Evolutionary conservation across 2,888 invertebrate genomes (phyloP), one percentile per base, ranked within the genome.

Genomic region (Hyalella azteca): DNA sequence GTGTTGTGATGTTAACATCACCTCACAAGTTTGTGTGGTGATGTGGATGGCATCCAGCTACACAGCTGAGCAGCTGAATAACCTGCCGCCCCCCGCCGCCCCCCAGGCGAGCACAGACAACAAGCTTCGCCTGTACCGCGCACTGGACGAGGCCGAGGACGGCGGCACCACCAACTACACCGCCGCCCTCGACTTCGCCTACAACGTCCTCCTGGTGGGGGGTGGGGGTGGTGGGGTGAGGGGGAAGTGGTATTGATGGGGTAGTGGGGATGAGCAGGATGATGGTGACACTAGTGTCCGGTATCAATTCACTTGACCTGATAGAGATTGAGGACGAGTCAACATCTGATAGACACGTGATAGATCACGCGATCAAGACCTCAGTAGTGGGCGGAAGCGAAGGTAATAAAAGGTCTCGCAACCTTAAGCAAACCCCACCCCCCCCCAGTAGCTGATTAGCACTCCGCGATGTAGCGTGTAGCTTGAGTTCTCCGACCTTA

Each of bases 141-240:
- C 86, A 41, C 87, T 89, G 32, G 88, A 88, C 81, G 78, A 84
- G 0, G 83, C 89, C n/a, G 80, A 85, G 77, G 89, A 89, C 73
- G 85, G 86, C 29, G 86, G 88, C 26, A 88, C 88, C 86, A 89
- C 89, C 19, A 88, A 88, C 83, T 89, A 88, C 82, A 85, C 87
- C 7, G 85, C 82, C 9, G 90, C 88, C 0, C 85, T 90, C 22
- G 87, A 87, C 50, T 90, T 88, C 87, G 89, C 89, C 36, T 89
- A 89, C 85, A 85, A 88, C 80, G 86, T 19, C 5, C 45, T 75
- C 15, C 75, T 75, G 73, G 26, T 90, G 86, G 82, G 79, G 49
- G 50, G 36, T 26, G 22, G 26, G 11, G n/a, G 22, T 26, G 75
- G 36, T 15, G 15, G n/a, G 79, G 9, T 60, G 13, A 19, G 36